Evolutionary conservation across 2,888 invertebrate species (phyloP), one percentile per base, ranked within the genome.

Genomic region (Amblyjoppa proteus): DNA sequence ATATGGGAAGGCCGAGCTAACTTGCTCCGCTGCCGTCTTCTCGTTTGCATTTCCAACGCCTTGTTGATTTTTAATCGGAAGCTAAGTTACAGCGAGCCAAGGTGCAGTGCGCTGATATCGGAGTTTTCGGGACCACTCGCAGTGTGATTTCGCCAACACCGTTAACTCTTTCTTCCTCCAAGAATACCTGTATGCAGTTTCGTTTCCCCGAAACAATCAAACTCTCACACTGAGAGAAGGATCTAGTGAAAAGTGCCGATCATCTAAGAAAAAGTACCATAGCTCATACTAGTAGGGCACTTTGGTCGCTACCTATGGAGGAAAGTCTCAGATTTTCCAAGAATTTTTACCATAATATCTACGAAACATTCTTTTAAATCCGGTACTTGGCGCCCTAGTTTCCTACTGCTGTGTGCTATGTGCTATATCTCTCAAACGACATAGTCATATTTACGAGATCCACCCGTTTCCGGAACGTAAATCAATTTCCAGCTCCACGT

Each of bases 1-100:
- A 56, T 74, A 74, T 74, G 61, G 61, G 45, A 61, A 45, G 31
- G 61, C 61, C 74, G 31, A 61, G 28, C 61, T 31, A n/a, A 25
- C 25, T 13, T 1, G 74, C 61, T 45, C 45, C 16, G 58, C 25
- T 58, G 58, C 58, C 13, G 58, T 58, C 58, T 25, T 56, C 38
- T 74, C 73, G 61, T 61, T 28, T 49, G 73, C 56, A 28, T 38
- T 58, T 58, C 58, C 28, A 58, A 86, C 85, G 81, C 87, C 85
- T 73, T 70, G 64, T 64, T 64, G 64, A 64, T 31, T 64, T 64
- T 64, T 16, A 64, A 64, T 64, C 64, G 64, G 16, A 34, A n/a
- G 34, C 11, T 64, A 6, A 64, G 34, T 64, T 16, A 64, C 68
- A 20, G 38, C n/a, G 58, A 34, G 58, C 53, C 79, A 70, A 79